These are phyloP conservation scores for Leptodactylus fallax DNA, from an alignment of 2,797 vertebrate species.

Conservation along the genomic window DNA sequence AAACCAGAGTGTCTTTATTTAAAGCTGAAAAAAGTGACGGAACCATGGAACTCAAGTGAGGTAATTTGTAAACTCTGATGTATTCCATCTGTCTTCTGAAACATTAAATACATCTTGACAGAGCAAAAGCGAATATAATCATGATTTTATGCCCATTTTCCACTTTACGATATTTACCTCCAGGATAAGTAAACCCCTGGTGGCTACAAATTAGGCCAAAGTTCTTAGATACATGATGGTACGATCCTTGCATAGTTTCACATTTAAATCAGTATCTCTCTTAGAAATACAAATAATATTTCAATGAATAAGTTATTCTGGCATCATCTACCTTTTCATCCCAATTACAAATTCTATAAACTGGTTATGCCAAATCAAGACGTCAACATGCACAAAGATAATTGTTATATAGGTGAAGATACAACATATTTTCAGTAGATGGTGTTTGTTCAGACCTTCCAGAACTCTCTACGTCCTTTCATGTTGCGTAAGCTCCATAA, in stretches of 20 bases:
- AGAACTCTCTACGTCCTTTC: slow-evolving; percentile 40
- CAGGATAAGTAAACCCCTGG: slow-evolving; percentile 47
- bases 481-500: slow-evolving; percentile 49
- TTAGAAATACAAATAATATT: not conserved
- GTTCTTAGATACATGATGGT: slow-evolving; percentile 1
- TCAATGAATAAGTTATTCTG: not conserved
- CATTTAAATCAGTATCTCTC: not conserved
- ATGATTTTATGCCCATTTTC: slow-evolving; percentile 62
- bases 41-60: slow-evolving; percentile 50
- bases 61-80: slow-evolving; percentile 54
- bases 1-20: not conserved
- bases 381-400: not conserved
- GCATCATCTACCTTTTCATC: not conserved
- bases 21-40: slow-evolving; percentile 25
- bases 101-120: slow-evolving; percentile 63
- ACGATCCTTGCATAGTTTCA: slow-evolving; percentile 18
- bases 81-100: slow-evolving; percentile 57
- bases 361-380: not conserved
- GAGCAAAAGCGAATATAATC: slow-evolving; percentile 62
- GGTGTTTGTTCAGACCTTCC: slow-evolving; percentile 46
- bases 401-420: not conserved
- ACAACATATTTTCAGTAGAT: slow-evolving; percentile 24
- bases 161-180: slow-evolving; percentile 49
- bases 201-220: slow-evolving; percentile 55
- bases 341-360: not conserved